Evolutionary conservation across 2,888 invertebrate genomes (phyloP).

Genomic region (Melinopterus prodromus): DNA sequence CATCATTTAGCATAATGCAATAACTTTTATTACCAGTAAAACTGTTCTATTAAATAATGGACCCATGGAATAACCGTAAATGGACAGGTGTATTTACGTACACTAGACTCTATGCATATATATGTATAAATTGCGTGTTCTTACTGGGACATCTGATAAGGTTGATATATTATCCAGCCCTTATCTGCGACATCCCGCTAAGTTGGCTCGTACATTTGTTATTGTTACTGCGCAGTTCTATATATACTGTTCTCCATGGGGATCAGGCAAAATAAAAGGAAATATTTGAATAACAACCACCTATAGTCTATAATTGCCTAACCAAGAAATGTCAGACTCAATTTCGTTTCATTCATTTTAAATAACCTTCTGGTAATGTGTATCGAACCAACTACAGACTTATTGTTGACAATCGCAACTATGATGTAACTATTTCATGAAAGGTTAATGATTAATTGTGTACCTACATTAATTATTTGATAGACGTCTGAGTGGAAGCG

Average conservation of each 20-base stretch:
- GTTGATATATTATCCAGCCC: slow-evolving; percentile 40
- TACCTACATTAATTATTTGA: not conserved
- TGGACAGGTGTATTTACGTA: not conserved
- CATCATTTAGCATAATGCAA: too few relatives aligned
- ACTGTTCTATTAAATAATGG: too few relatives aligned
- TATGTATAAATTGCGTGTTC: slow-evolving; percentile 18
- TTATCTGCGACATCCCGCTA: slow-evolving; percentile 41
- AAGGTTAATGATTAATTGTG: not conserved
- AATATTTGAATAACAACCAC: not conserved
- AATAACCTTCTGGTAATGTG: too few relatives aligned
- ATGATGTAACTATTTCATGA: too few relatives aligned
- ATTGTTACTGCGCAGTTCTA: slow-evolving; percentile 31
- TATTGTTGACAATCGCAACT: too few relatives aligned
- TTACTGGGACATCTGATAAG: slow-evolving; percentile 39
- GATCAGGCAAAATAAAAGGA: not conserved
- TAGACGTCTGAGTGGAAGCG: not conserved
- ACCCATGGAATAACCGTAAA: not conserved
- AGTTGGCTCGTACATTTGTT: slow-evolving; percentile 34
- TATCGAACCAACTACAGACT: too few relatives aligned
- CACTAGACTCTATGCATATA: not conserved
- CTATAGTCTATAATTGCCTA: not conserved
- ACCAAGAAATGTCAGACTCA: not conserved
- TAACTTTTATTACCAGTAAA: too few relatives aligned
- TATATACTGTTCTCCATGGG: not conserved
- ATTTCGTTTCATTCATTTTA: not conserved